These are phyloP conservation scores for Eilema sororculum DNA, from an alignment of 2,888 invertebrate genomes.

Conservation along the genomic window DNA sequence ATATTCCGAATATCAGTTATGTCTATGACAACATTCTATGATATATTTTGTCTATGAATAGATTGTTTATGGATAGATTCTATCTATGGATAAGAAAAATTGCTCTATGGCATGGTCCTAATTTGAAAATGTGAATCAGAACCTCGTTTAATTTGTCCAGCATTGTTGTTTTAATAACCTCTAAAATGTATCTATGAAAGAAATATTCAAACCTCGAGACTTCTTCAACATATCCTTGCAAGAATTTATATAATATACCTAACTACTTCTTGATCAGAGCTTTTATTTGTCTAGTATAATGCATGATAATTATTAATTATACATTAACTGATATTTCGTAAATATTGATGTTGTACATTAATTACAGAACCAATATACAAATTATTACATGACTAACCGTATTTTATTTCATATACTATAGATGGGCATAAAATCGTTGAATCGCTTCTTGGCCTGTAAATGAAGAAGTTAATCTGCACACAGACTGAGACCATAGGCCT, in stretches of 20 bases:
- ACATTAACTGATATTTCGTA: constrained; percentile 42
- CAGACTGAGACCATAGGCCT: too few relatives aligned
- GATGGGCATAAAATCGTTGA: neutral
- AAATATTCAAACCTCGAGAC: constrained; percentile 39
- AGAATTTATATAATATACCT: constrained; percentile 45
- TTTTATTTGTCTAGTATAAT: constrained; percentile 52
- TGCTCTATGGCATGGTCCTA: neutral
- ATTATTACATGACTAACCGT: constrained; percentile 53
- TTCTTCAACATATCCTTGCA: constrained; percentile 48
- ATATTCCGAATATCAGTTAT: too few relatives aligned
- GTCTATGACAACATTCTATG: too few relatives aligned
- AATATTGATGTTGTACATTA: constrained; percentile 60
- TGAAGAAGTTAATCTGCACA: too few relatives aligned
- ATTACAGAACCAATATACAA: constrained; percentile 68
- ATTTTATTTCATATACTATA: constrained; percentile 19
- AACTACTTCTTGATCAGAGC: constrained; percentile 42
- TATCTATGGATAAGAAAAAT: too few relatives aligned
- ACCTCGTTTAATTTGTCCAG: constrained; percentile 19
- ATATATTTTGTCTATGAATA: neutral
- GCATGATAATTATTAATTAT: constrained; percentile 40
- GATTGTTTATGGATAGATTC: neutral
- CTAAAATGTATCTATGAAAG: constrained; percentile 29
- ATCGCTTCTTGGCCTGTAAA: too few relatives aligned
- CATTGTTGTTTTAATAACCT: constrained; percentile 28
- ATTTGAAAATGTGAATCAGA: neutral